Conservation (phyloP, 2,888 invertebrate species). For the Acronicta alni region DNA sequence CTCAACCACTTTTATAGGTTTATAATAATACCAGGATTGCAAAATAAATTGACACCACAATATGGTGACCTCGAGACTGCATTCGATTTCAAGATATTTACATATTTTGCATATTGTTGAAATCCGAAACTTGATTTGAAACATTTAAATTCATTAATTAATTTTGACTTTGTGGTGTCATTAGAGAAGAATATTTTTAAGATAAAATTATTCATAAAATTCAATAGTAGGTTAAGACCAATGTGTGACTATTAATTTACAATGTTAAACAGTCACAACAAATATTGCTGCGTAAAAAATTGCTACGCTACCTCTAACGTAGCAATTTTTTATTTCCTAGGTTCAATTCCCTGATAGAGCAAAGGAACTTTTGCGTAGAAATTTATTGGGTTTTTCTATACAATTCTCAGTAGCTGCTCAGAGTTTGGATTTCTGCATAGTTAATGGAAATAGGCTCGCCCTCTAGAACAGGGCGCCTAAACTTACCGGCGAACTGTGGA, state of each 20-base stretch:
- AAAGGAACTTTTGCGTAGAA: too few relatives aligned
- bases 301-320: too few relatives aligned
- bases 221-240: not conserved
- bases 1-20: slow-evolving; percentile 1
- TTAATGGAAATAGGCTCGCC: too few relatives aligned
- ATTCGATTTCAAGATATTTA: slow-evolving; percentile 49
- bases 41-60: slow-evolving; percentile 35
- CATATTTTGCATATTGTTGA: slow-evolving; percentile 56
- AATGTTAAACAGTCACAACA: too few relatives aligned
- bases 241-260: not conserved
- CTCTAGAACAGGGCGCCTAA: too few relatives aligned
- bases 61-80: slow-evolving; percentile 42
- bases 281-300: too few relatives aligned
- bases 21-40: slow-evolving; percentile 29
- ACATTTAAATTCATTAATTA: slow-evolving; percentile 43
- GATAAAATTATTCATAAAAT: not conserved
- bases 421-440: too few relatives aligned
- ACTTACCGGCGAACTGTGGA: too few relatives aligned
- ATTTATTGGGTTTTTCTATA: too few relatives aligned
- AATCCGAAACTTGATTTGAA: slow-evolving; percentile 51
- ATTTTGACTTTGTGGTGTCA: slow-evolving; percentile 32
- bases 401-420: too few relatives aligned
- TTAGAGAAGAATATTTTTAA: slow-evolving; percentile 22
- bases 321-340: too few relatives aligned
- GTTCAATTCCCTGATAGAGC: too few relatives aligned